These are phyloP conservation scores for Diaperis boleti DNA, from an alignment of 2,888 invertebrate genomes.

Conservation along the genomic window DNA sequence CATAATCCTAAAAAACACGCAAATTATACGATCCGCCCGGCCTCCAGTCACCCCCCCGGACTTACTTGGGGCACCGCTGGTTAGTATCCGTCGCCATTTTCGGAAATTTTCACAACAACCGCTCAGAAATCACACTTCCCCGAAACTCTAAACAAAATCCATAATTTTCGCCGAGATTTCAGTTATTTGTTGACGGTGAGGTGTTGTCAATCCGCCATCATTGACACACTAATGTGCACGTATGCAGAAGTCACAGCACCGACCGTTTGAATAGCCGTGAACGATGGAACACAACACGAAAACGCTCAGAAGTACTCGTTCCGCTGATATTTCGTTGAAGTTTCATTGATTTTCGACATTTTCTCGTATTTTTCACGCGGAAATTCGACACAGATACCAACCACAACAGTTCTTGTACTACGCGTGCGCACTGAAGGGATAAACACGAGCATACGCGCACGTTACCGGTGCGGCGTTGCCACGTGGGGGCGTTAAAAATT, in stretches of 20 bases:
- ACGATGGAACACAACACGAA: background rate
- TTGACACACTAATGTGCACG: slow-evolving; percentile 58
- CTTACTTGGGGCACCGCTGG: slow-evolving; percentile 56
- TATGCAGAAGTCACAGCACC: slow-evolving; percentile 49
- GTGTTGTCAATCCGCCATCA: slow-evolving; percentile 56
- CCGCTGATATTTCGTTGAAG: background rate
- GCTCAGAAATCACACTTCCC: slow-evolving; percentile 6
- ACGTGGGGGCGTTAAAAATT: background rate
- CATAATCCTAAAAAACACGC: slow-evolving; percentile 69
- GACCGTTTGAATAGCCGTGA: too few relatives aligned
- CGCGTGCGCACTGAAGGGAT: slow-evolving; percentile 19
- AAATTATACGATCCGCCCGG: slow-evolving; percentile 17
- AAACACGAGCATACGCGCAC: slow-evolving; percentile 22
- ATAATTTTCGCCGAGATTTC: slow-evolving; percentile 1
- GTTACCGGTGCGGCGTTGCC: slow-evolving; percentile 2
- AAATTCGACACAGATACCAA: slow-evolving; percentile 1
- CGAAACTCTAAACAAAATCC: slow-evolving; percentile 18
- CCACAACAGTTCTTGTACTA: slow-evolving; percentile 10
- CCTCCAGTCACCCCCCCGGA: slow-evolving; percentile 12
- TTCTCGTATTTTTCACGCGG: slow-evolving; percentile 4
- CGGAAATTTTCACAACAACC: background rate
- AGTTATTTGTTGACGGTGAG: slow-evolving; percentile 23
- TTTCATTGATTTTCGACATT: slow-evolving; percentile 20
- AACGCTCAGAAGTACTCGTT: background rate
- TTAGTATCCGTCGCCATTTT: slow-evolving; percentile 52